Base-by-base conservation (phyloP, 2,797 vertebrate species). In the Fistularia tabacaria region DNA sequence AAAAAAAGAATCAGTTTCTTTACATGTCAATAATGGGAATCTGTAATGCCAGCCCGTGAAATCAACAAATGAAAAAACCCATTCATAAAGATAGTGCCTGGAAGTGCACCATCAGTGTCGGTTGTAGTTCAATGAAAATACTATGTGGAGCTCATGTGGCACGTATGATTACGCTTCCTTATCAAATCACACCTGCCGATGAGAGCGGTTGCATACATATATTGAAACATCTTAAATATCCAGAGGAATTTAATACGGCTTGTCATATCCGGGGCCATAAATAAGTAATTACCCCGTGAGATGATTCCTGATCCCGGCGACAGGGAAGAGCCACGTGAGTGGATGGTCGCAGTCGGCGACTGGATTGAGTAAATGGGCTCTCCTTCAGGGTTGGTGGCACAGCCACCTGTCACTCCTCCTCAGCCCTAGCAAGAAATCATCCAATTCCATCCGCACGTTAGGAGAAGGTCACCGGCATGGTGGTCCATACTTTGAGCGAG, bases 341-440 rank as follows among this genome's bases (percentile, higher is more conserved):
- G 49, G 63, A 69, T 62, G 54, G 71, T 54, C 64, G 58, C 61
- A 69, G 63, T 75, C 53, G 46, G 75, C 57, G 70, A 76, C 62
- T 73, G 77, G 83, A 85, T 77, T 67, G 76, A 81, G 74, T 62
- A 71, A 67, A 79, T 73, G 66, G 60, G 68, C 62, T 84, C 77
- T 77, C 80, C 80, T 88, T 90, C 85, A 85, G 83, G 88, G 85
- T 80, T 76, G 74, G 79, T 41, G 81, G 87, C 86, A 79, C 84
- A 77, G 67, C 85, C 90, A 91, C 89, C 90, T 91, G 89, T 89
- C 88, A 90, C 86, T 85, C 79, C 85, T 79, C 81, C 71, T 81
- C 81, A 85, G 73, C 59, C 70, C 57, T 54, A 62, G 85, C 88
- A 79, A 85, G 82, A 87, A 90, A 91, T 90, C 85, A 87, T 88